Percentiles rank a stretch among this genome's conserved stretches.
Conservation (phyloP, 2,113 vertebrate genomes). For the Larimichthys crocea region DNA sequence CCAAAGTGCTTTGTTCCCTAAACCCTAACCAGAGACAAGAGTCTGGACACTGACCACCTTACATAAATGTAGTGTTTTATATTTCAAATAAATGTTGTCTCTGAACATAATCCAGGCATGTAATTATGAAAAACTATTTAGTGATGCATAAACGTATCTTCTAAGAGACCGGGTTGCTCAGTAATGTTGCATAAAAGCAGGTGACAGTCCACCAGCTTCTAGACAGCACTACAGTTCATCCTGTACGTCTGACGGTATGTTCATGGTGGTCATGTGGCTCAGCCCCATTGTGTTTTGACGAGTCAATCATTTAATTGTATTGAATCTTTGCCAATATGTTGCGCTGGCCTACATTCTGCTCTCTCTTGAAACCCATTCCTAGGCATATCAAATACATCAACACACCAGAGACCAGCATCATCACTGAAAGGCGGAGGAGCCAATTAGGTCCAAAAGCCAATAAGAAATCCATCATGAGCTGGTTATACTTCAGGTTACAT, state of each 20-base stretch:
- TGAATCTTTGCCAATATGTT: conserved; percentile 48
- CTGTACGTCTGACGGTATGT: neutral
- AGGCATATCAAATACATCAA: conserved; percentile 55
- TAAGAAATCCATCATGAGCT: conserved; percentile 51
- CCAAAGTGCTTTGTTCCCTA: too few relatives aligned
- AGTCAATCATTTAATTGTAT: conserved; percentile 66
- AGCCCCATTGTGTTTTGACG: conserved; percentile 48
- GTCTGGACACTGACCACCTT: too few relatives aligned
- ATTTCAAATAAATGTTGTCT: too few relatives aligned
- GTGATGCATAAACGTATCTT: too few relatives aligned
- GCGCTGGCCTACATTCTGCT: conserved; percentile 35
- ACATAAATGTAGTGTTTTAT: too few relatives aligned
- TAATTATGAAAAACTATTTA: too few relatives aligned
- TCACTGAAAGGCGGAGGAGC: conserved; percentile 62
- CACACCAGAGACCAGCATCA: conserved; percentile 54
- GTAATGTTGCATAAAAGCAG: neutral
- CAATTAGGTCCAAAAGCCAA: conserved; percentile 70
- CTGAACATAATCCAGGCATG: too few relatives aligned
- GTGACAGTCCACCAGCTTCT: neutral
- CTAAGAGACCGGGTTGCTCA: neutral
- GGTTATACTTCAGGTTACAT: conserved; percentile 54
- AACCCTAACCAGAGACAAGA: too few relatives aligned
- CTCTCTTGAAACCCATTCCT: conserved; percentile 47
- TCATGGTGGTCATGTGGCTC: conserved; percentile 2
- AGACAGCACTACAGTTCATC: neutral